A percentile compares a stretch with the other conserved stretches of the same genome.
Conservation (phyloP, 2,888 invertebrate species). For the Drosophila merina region DNA sequence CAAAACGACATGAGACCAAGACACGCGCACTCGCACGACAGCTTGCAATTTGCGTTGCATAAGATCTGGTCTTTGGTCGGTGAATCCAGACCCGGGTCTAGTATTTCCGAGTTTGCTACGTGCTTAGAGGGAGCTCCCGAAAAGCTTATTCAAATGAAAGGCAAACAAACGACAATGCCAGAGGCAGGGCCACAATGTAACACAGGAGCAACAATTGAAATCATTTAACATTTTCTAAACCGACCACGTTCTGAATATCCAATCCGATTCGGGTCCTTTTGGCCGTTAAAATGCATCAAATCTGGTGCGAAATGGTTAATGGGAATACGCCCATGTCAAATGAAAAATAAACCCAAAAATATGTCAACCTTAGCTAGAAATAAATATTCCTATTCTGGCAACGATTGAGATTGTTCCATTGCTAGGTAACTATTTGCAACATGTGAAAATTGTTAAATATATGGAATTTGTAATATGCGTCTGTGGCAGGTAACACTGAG, state of each 20-base stretch:
- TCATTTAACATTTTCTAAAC: constrained; percentile 60
- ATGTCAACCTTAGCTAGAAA: constrained; percentile 12
- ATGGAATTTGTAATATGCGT: not conserved
- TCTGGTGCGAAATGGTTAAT: constrained; percentile 1
- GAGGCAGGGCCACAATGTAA: not conserved
- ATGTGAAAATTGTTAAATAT: constrained; percentile 6
- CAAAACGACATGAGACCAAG: constrained; percentile 36
- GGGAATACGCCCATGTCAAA: constrained; percentile 7
- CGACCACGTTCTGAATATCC: constrained; percentile 3
- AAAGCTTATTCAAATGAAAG: constrained; percentile 44
- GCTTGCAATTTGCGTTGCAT: constrained; percentile 43
- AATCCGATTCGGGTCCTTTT: not conserved
- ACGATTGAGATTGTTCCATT: constrained; percentile 1
- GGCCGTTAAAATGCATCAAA: constrained; percentile 1
- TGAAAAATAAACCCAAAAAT: constrained; percentile 23
- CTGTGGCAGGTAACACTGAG: not conserved
- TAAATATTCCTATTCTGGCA: constrained; percentile 6
- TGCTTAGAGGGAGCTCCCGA: constrained; percentile 35
- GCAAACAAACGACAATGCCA: constrained; percentile 27
- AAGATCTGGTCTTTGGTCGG: constrained; percentile 17
- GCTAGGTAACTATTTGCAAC: constrained; percentile 3
- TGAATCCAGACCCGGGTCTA: constrained; percentile 2
- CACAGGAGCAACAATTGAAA: constrained; percentile 45
- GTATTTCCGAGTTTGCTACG: constrained; percentile 13
- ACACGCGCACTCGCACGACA: constrained; percentile 41